Evolutionary conservation across 2,113 vertebrate species (phyloP).

Genomic region (Haliaeetus leucogaster): DNA sequence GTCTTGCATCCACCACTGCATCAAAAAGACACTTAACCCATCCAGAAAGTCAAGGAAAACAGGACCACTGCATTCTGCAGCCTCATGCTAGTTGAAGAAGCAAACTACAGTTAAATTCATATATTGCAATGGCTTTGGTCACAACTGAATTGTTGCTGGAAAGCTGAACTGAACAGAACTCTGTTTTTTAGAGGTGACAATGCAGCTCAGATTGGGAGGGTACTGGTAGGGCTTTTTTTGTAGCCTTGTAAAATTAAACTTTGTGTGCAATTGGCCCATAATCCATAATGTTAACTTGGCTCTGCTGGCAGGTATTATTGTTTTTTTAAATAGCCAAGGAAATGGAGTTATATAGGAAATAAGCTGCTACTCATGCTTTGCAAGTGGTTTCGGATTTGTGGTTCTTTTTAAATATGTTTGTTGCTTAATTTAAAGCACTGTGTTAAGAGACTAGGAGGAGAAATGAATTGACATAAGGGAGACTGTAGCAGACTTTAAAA

Average conservation of each 20-base stretch:
- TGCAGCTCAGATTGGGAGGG: not conserved
- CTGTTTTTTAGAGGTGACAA: not conserved
- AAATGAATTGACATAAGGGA: conserved; percentile 1
- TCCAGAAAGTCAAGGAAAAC: not conserved
- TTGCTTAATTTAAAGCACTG: conserved; percentile 4
- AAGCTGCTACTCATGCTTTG: conserved; percentile 9
- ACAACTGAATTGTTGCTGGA: not conserved
- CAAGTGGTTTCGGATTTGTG: not conserved
- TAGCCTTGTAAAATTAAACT: conserved; percentile 14
- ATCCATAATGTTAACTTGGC: not conserved
- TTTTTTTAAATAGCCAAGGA: not conserved
- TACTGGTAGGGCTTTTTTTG: not conserved
- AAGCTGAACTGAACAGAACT: not conserved
- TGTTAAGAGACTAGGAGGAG: not conserved
- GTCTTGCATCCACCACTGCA: not conserved
- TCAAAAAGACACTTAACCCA: not conserved
- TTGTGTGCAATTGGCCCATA: not conserved
- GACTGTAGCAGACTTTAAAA: conserved; percentile 1
- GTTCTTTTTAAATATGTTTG: not conserved
- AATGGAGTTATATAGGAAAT: not conserved
- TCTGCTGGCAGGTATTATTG: not conserved
- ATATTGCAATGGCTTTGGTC: not conserved
- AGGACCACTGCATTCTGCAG: not conserved
- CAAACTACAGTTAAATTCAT: not conserved
- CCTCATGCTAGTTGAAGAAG: not conserved